phyloP scores from a whole-genome alignment of 2,888 invertebrate genomes.

The Trichacis sp. region DNA sequence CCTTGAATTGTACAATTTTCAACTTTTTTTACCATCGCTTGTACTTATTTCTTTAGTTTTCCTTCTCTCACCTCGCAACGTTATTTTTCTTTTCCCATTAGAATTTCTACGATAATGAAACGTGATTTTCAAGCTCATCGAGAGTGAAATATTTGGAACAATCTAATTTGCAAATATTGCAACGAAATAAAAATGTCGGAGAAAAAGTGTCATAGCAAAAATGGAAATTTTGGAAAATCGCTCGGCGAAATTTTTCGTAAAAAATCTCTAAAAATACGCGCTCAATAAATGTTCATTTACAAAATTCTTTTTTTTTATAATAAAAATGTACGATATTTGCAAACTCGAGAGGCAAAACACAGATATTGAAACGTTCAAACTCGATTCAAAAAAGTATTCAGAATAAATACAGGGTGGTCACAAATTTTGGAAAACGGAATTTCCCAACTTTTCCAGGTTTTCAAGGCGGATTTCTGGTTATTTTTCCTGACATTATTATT shows the following conservation, averaged over 20 bases:
- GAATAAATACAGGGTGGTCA: too few species aligned
- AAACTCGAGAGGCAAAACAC: too few species aligned
- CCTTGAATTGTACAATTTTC: slow-evolving; percentile 61
- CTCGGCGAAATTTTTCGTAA: not conserved
- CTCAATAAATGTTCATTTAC: too few species aligned
- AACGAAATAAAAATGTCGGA: not conserved
- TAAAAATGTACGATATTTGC: too few species aligned
- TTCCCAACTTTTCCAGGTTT: too few species aligned
- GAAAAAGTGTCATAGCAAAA: slow-evolving; percentile 1
- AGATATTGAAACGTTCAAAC: too few species aligned
- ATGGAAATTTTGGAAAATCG: not conserved
- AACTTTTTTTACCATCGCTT: slow-evolving; percentile 56
- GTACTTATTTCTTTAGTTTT: slow-evolving; percentile 55
- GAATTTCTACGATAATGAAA: slow-evolving; percentile 34
- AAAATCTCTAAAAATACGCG: not conserved
- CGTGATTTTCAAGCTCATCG: slow-evolving; percentile 36
- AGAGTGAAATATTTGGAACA: slow-evolving; percentile 44
- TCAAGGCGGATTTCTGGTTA: too few species aligned
- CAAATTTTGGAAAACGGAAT: too few species aligned
- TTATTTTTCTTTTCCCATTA: slow-evolving; percentile 41
- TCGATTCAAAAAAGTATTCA: too few species aligned
- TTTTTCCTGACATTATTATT: too few species aligned
- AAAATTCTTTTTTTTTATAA: too few species aligned
- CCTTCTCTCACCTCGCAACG: slow-evolving; percentile 35
- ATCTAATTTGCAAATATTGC: slow-evolving; percentile 8